A percentile compares a stretch with the other conserved stretches of the same genome.
Evolutionary conservation across 2,113 vertebrate species (phyloP).

Genomic region (Chionis minor): DNA sequence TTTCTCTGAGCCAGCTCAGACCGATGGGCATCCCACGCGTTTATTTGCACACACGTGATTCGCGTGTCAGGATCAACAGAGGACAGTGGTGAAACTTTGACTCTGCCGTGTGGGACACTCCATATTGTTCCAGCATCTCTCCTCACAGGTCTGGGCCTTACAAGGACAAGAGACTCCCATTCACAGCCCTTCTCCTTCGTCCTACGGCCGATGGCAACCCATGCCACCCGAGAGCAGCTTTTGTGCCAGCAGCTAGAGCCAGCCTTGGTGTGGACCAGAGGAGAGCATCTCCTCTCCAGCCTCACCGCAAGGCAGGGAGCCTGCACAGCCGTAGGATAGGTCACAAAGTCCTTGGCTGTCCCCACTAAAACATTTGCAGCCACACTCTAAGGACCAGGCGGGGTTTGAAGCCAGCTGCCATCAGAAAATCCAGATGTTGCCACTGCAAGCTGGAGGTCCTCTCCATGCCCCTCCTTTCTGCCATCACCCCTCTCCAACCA

Average conservation of each 20-base stretch:
- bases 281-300: background rate
- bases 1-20: background rate
- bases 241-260: background rate
- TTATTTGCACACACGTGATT: accelerated
- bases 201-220: accelerated
- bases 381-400: background rate
- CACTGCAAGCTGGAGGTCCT: background rate
- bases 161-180: background rate
- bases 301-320: background rate
- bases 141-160: background rate
- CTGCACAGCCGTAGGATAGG: background rate
- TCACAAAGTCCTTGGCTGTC: background rate
- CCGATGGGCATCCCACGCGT: accelerated
- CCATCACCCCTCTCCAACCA: background rate
- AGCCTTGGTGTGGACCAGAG: background rate
- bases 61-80: accelerated
- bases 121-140: background rate
- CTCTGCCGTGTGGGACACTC: background rate
- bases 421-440: background rate
- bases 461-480: background rate
- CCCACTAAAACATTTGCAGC: background rate
- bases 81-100: background rate
- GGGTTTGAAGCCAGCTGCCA: background rate
- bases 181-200: background rate
- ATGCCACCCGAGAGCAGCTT: background rate